These are phyloP conservation scores for Craniophora ligustri DNA, from an alignment of 2,888 invertebrate genomes.

Conservation along the genomic window DNA sequence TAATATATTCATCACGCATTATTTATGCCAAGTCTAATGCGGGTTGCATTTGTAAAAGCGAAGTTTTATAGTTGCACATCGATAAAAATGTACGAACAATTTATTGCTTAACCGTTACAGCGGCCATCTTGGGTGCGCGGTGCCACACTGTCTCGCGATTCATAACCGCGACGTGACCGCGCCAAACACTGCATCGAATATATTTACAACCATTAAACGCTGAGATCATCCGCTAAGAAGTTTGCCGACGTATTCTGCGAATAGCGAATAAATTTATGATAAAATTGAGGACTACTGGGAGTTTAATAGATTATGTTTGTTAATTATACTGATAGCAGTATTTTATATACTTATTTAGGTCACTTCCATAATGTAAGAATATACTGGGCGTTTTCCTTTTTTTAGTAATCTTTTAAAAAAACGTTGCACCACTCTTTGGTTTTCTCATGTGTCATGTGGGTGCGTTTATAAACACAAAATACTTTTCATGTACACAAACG, in stretches of 20 bases:
- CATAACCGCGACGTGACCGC: constrained; percentile 27
- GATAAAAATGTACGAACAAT: constrained; percentile 34
- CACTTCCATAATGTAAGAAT: background rate
- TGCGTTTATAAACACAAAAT: too few relatives aligned
- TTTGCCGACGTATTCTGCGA: constrained; percentile 54
- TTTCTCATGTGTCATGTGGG: too few relatives aligned
- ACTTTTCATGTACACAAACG: too few relatives aligned
- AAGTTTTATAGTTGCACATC: constrained; percentile 40
- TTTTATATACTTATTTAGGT: constrained; percentile 4
- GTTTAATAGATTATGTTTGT: constrained; percentile 17
- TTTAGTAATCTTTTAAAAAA: too few relatives aligned
- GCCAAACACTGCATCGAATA: constrained; percentile 24
- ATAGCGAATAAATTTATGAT: constrained; percentile 35
- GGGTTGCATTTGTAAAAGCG: constrained; percentile 29
- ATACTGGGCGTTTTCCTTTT: background rate
- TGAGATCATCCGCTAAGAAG: constrained; percentile 63
- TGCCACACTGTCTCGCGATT: constrained; percentile 49
- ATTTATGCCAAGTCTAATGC: constrained; percentile 27
- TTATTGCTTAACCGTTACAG: constrained; percentile 24
- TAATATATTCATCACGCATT: constrained; percentile 28
- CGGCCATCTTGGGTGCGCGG: constrained; percentile 38
- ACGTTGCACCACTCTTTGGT: too few relatives aligned
- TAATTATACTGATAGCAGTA: background rate
- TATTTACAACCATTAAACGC: constrained; percentile 44
- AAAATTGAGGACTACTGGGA: constrained; percentile 33